phyloP scores from a whole-genome alignment of 2,113 vertebrate species.

The Rhagologus leucostigma region DNA sequence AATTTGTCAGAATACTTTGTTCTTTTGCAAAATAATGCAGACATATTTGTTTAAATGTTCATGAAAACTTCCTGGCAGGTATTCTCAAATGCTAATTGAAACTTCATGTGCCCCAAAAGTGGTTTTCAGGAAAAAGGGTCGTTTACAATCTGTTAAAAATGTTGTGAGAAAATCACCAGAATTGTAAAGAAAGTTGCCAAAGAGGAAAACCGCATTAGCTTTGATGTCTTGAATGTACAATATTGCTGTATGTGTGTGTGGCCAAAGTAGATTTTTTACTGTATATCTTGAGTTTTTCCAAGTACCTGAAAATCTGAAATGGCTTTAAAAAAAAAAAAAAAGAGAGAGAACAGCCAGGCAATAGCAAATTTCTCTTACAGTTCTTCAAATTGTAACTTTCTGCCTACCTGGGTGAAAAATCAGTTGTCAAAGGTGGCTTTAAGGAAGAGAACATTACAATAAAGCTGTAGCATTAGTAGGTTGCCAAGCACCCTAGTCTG shows the following conservation, averaged over 20 bases:
- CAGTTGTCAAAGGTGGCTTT: slow-evolving; percentile 77
- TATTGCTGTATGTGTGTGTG: not conserved
- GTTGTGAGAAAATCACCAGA: not conserved
- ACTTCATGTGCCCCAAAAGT: not conserved
- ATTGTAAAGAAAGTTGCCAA: not conserved
- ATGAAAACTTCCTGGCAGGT: slow-evolving; percentile 46
- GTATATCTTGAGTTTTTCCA: not conserved
- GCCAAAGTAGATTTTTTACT: not conserved
- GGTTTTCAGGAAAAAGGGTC: slow-evolving; percentile 17
- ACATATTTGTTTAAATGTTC: not conserved
- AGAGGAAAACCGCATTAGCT: not conserved
- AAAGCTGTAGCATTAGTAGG: slow-evolving; percentile 75
- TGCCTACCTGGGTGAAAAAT: slow-evolving; percentile 71
- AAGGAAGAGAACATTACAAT: slow-evolving; percentile 75
- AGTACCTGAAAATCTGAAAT: not conserved
- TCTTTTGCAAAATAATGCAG: slow-evolving; percentile 15
- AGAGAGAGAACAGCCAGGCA: slow-evolving; percentile 52
- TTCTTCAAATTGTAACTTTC: slow-evolving; percentile 70
- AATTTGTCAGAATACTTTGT: slow-evolving; percentile 21
- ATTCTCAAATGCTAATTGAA: not conserved
- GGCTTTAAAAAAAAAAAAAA: not conserved
- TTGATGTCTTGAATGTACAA: not conserved
- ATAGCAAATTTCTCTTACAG: slow-evolving; percentile 67
- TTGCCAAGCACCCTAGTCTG: slow-evolving; percentile 70
- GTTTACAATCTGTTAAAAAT: not conserved